A percentile compares a stretch with the other conserved stretches of the same genome.
Evolutionary conservation across 2,888 invertebrate genomes (phyloP).

Genomic region (Temnothorax unifasciatus): DNA sequence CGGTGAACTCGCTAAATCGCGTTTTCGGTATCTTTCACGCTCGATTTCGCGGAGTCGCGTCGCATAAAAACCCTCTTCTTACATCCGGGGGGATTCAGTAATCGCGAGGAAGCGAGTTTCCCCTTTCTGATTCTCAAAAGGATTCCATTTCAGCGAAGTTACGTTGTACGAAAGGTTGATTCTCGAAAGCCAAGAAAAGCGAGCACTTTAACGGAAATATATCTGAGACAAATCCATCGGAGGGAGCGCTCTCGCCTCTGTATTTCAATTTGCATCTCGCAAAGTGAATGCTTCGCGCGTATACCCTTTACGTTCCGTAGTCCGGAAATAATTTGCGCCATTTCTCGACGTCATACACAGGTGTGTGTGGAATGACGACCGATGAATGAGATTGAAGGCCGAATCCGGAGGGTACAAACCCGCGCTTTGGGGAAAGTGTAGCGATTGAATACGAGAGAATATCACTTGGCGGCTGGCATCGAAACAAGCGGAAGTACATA

Average conservation of each 20-base stretch:
- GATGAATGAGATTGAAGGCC: background rate
- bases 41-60: constrained; percentile 4
- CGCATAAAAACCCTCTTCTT: constrained; percentile 40
- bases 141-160: constrained; percentile 13
- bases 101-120: constrained; percentile 39
- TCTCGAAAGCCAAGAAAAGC: background rate
- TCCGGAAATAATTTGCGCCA: background rate
- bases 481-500: background rate
- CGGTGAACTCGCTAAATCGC: constrained; percentile 51
- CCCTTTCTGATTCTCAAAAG: constrained; percentile 1
- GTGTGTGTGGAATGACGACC: background rate
- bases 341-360: too few relatives aligned
- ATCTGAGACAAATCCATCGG: constrained; percentile 6
- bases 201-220: background rate
- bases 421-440: background rate
- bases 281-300: background rate
- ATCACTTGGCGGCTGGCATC: background rate
- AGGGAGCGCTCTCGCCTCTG: background rate
- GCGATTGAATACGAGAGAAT: background rate
- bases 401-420: constrained; percentile 18
- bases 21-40: constrained; percentile 47
- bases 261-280: constrained; percentile 7
- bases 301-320: background rate
- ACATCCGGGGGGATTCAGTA: constrained; percentile 38
- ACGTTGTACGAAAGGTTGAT: constrained; percentile 12